phyloP scores from a whole-genome alignment of 2,888 invertebrate genomes.

The Eucera pruinosa region DNA sequence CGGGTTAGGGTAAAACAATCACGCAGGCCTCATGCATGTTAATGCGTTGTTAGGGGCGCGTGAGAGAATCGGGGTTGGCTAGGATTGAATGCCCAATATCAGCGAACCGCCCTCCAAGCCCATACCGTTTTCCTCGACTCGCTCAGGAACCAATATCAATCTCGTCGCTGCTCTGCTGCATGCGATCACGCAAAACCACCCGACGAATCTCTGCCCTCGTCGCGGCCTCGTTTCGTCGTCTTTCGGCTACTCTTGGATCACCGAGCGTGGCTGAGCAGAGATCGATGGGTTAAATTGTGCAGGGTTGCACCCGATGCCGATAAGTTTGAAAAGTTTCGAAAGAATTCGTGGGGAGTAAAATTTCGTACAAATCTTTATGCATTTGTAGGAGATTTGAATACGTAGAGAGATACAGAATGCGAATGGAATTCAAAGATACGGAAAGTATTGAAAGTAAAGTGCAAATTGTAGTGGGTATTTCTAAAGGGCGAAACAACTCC shows the following conservation, averaged over 20 bases:
- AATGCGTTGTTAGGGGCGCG: constrained; percentile 83
- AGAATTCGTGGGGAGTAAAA: no score
- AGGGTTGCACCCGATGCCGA: no score
- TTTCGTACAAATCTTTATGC: no score
- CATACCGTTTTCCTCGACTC: constrained; percentile 75
- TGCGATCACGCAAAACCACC: constrained; percentile 69
- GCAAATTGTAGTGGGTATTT: no score
- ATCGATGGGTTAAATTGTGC: neutral
- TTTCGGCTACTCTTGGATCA: neutral
- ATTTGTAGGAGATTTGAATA: no score
- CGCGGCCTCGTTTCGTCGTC: constrained; percentile 37
- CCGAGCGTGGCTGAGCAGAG: neutral
- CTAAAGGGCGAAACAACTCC: no score
- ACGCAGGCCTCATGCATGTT: constrained; percentile 84
- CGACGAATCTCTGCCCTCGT: constrained; percentile 62
- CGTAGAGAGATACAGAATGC: no score
- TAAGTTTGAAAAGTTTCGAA: no score
- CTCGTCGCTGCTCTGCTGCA: constrained; percentile 61
- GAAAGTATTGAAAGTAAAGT: no score
- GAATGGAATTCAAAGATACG: no score
- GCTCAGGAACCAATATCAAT: constrained; percentile 75
- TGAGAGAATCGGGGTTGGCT: constrained; percentile 77
- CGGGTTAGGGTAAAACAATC: constrained; percentile 83
- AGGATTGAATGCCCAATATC: constrained; percentile 82
- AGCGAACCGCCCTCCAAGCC: constrained; percentile 78